Percentiles rank a stretch among this genome's conserved stretches.
Conservation (phyloP, 1,140 invertebrate genomes). For the Rhyacophila brunnea region DNA sequence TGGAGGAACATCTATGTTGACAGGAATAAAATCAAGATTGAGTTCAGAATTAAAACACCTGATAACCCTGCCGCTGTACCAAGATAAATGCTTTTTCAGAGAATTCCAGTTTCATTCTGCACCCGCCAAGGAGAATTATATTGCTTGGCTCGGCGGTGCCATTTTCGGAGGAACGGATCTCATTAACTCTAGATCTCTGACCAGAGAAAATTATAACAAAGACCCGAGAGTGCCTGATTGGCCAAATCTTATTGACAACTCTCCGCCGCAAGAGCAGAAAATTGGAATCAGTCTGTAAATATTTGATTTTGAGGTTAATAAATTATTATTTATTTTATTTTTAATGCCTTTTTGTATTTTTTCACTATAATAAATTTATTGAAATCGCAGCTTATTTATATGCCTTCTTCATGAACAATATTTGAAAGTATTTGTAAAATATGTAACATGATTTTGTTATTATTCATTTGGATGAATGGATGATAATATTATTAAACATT, state of each 20-base stretch:
- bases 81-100: conserved; percentile 61
- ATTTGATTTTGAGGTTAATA: too few species aligned
- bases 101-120: conserved; percentile 76
- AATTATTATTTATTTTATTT: too few species aligned
- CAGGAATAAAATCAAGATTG: conserved; percentile 75
- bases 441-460: too few species aligned
- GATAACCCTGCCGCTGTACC: conserved; percentile 63
- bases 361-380: too few species aligned
- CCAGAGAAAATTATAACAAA: conserved; percentile 73
- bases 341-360: too few species aligned
- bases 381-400: too few species aligned
- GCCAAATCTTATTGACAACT: conserved; percentile 71
- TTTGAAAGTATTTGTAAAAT: too few species aligned
- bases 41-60: conserved; percentile 71
- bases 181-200: conserved; percentile 67
- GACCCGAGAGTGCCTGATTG: conserved; percentile 75
- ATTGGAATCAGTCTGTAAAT: conserved; percentile 23
- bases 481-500: too few species aligned
- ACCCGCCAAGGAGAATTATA: conserved; percentile 81
- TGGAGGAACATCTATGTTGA: conserved; percentile 80
- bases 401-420: too few species aligned
- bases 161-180: conserved; percentile 83
- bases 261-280: conserved; percentile 32
- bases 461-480: too few species aligned
- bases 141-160: conserved; percentile 61